Evolutionary conservation across 1,140 invertebrate species (phyloP), one percentile per base, ranked within the genome.

Genomic region (Mamestra configurata): DNA sequence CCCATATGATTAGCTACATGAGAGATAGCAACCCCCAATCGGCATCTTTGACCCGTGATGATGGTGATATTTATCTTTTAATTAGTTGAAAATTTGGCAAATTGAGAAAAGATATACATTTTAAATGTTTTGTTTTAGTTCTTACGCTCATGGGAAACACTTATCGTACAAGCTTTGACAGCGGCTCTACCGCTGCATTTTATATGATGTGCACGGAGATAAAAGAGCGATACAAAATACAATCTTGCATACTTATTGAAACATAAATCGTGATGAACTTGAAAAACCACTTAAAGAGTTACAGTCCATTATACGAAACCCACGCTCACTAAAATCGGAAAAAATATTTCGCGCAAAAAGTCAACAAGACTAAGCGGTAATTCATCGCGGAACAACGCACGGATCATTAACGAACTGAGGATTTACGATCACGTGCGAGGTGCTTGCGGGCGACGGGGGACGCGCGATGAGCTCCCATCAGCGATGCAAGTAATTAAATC

Each of bases 401-500:
- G 85, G 82, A 88, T 91, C 90, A 89, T 93, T 92, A 93, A 90
- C 87, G 86, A 89, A 86, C 79, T 80, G 80, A 89, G 88, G 86
- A 92, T 93, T 92, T 92, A 93, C 91, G 91, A 90, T 90, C 88
- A 91, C 89, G 88, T 85, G 88, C 81, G 84, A 68, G 77, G 77
- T 80, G 70, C 72, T 53, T 68, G 77, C 81, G 72, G 84, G 73
- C 77, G 83, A 84, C 81, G 82, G 79, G 70, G 61, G 64, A 61
- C 53, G 55, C 55, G 79, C 59, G 80, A 79, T 78, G 82, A 83
- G 77, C 77, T 78, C 72, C 82, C 88, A 89, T 89, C 87, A 85
- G 82, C 87, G 88, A 86, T 89, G 85, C 88, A 92, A 88, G 88
- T 93, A 93, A 94, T 94, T 92, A 93, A 92, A 94, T 90, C 84